phyloP scores from a whole-genome alignment of 2,113 vertebrate species.

The Menidia beryllina region DNA sequence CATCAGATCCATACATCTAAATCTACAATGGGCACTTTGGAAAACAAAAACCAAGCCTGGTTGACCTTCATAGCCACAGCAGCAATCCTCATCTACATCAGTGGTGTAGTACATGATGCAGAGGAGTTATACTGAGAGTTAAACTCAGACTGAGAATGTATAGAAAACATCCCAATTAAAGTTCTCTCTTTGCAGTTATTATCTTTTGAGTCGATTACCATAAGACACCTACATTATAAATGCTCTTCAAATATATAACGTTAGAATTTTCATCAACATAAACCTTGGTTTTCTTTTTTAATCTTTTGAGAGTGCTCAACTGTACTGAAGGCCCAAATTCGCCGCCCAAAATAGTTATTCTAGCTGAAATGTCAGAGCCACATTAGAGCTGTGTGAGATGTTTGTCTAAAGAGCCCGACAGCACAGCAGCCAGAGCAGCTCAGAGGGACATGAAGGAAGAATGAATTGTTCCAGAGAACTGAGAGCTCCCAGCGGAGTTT shows the following conservation, averaged over 20 bases:
- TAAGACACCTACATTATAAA: too few species aligned
- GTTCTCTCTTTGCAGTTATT: too few species aligned
- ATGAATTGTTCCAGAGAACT: neutral
- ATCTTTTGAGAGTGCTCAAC: neutral
- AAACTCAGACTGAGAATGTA: neutral
- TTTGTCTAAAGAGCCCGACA: neutral
- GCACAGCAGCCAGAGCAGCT: conserved; percentile 7
- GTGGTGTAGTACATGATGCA: neutral
- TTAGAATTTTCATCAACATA: neutral
- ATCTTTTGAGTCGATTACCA: too few species aligned
- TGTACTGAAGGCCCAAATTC: conserved; percentile 17
- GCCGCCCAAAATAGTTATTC: conserved; percentile 4
- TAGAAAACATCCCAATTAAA: too few species aligned
- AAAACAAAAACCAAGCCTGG: neutral
- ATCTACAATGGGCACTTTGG: conserved; percentile 17
- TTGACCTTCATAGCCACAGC: conserved; percentile 22
- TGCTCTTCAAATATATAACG: too few species aligned
- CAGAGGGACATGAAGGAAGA: conserved; percentile 1
- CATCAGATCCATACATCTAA: neutral
- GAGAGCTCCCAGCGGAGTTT: neutral
- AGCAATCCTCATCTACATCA: neutral
- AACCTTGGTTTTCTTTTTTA: neutral
- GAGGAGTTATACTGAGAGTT: neutral
- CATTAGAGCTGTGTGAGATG: neutral
- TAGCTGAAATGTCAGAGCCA: conserved; percentile 13